Percentiles rank a stretch among this genome's conserved stretches.
phyloP scores from a whole-genome alignment of 2,797 vertebrate species.

The Lepus townsendii region DNA sequence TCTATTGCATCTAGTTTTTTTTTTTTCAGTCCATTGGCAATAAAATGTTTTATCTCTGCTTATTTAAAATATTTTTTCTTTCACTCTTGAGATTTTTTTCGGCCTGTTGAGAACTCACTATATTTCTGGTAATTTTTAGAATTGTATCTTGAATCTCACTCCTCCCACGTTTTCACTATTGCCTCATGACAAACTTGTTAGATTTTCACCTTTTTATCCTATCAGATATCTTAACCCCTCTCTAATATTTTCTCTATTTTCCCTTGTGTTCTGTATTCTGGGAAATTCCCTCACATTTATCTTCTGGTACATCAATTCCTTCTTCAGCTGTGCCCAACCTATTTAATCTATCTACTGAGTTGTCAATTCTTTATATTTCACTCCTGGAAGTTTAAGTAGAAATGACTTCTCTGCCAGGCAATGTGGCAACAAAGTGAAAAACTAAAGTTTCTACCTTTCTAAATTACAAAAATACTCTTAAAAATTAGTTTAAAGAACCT shows the following conservation, averaged over 20 bases:
- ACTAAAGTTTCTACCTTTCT: neutral
- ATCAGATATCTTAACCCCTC: neutral
- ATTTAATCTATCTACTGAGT: neutral
- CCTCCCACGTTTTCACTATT: neutral
- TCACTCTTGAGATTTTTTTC: neutral
- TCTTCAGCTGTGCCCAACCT: neutral
- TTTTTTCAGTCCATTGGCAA: neutral
- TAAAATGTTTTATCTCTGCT: neutral
- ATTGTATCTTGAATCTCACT: neutral
- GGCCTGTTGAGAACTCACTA: neutral
- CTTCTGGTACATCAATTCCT: neutral
- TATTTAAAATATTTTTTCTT: slow-evolving; percentile 29
- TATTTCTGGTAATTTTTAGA: neutral
- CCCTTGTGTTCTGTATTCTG: neutral
- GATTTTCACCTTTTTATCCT: neutral
- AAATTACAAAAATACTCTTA: slow-evolving; percentile 17
- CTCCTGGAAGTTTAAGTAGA: neutral
- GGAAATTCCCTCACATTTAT: neutral
- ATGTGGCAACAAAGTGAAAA: neutral
- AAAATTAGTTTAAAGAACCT: slow-evolving; percentile 18
- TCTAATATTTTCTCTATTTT: slow-evolving; percentile 7
- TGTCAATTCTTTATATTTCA: neutral
- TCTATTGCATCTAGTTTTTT: neutral
- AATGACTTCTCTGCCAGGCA: neutral
- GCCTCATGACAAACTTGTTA: neutral